Evolutionary conservation across 2,888 invertebrate genomes (phyloP).

Genomic region (Hydrotaea diabolus): DNA sequence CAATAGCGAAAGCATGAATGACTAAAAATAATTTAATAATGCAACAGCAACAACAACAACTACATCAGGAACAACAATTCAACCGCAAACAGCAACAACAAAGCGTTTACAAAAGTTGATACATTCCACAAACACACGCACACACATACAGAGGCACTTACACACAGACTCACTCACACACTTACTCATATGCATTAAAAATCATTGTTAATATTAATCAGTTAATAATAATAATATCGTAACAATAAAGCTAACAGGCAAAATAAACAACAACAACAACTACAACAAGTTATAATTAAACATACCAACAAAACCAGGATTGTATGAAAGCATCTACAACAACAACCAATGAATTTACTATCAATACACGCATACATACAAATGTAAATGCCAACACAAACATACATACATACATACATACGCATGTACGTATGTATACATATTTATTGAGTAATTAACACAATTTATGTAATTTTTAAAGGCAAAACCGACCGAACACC

Average conservation of each 20-base stretch:
- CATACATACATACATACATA: constrained; percentile 38
- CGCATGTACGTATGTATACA: no score
- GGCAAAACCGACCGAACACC: constrained; percentile 22
- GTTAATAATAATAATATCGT: constrained; percentile 42
- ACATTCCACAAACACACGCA: constrained; percentile 27
- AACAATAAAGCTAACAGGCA: constrained; percentile 20
- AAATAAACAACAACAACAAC: constrained; percentile 43
- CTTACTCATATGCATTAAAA: constrained; percentile 19
- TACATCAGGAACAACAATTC: constrained; percentile 29
- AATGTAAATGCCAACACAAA: no score
- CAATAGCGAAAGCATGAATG: constrained; percentile 32
- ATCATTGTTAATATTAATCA: constrained; percentile 48
- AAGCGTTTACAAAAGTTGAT: constrained; percentile 49
- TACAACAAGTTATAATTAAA: constrained; percentile 22
- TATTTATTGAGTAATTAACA: constrained; percentile 53
- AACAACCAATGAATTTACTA: constrained; percentile 65
- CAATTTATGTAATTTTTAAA: constrained; percentile 7
- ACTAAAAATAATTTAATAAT: constrained; percentile 36
- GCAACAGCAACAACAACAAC: constrained; percentile 42
- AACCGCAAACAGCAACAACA: constrained; percentile 21
- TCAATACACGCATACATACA: constrained; percentile 53
- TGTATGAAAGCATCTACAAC: constrained; percentile 46
- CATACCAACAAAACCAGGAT: constrained; percentile 26
- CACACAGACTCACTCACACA: constrained; percentile 14
- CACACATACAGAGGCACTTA: constrained; percentile 5